Evolutionary conservation across 2,797 vertebrate species (phyloP).

Genomic region (Enteromius viviparus): DNA sequence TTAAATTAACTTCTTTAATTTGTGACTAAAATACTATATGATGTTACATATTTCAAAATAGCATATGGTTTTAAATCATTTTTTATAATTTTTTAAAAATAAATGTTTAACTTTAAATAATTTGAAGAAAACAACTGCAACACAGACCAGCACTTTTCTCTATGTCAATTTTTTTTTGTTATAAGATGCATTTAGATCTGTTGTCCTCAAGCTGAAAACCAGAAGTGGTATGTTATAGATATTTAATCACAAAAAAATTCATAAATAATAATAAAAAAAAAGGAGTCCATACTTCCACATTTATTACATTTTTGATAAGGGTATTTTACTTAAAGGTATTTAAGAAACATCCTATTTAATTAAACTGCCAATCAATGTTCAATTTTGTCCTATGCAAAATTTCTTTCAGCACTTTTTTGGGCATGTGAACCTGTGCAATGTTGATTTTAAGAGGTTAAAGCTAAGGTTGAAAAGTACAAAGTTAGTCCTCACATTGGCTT

Average conservation of each 20-base stretch:
- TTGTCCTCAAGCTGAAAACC: background rate
- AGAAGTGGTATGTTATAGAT: background rate
- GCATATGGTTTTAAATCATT: background rate
- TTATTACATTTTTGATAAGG: background rate
- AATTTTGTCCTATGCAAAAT: background rate
- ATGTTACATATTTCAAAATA: background rate
- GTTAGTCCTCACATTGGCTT: constrained; percentile 86
- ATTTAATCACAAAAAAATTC: background rate
- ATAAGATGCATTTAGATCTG: background rate
- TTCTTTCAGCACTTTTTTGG: background rate
- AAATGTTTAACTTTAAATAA: no score
- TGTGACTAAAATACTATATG: background rate
- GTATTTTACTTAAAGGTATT: background rate
- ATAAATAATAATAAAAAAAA: background rate
- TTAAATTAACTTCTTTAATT: background rate
- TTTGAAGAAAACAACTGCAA: background rate
- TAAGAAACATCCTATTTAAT: background rate
- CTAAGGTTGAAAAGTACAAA: background rate
- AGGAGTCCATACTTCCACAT: background rate
- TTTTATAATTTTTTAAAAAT: no score
- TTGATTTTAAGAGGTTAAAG: constrained; percentile 14
- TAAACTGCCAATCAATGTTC: background rate
- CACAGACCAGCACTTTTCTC: background rate
- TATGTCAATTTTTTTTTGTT: background rate
- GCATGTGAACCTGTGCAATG: background rate